Percentiles rank a stretch among this genome's conserved stretches.
phyloP scores from a whole-genome alignment of 2,797 vertebrate genomes.

The Falco peregrinus region DNA sequence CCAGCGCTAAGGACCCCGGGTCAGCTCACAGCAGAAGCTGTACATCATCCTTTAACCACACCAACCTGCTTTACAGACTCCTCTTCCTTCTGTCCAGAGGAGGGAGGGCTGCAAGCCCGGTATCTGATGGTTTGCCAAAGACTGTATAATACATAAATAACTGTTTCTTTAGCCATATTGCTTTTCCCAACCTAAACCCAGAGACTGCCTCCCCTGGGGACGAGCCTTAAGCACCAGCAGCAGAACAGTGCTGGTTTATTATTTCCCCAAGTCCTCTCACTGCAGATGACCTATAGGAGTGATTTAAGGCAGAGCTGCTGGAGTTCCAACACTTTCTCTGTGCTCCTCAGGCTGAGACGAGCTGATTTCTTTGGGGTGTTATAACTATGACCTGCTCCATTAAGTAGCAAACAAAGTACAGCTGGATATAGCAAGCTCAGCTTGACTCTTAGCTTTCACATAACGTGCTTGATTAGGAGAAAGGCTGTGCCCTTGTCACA shows the following conservation, averaged over 20 bases:
- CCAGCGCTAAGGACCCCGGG: not conserved
- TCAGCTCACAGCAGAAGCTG: not conserved
- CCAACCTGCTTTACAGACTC: constrained; percentile 31
- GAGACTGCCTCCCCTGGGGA: not conserved
- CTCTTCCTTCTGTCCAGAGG: not conserved
- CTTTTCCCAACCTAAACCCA: not conserved
- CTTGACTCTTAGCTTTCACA: constrained; percentile 64
- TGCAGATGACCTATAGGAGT: constrained; percentile 54
- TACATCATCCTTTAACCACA: not conserved
- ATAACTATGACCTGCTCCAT: constrained; percentile 69
- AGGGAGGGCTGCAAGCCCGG: not conserved
- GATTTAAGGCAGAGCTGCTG: constrained; percentile 50
- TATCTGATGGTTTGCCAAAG: constrained; percentile 2
- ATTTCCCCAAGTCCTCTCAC: constrained; percentile 16
- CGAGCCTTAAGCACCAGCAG: constrained; percentile 32
- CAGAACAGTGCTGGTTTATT: constrained; percentile 4
- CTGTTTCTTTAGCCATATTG: not conserved
- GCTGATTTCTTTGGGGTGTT: constrained; percentile 72
- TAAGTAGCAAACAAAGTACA: constrained; percentile 73
- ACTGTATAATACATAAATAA: constrained; percentile 5
- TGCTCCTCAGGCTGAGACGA: constrained; percentile 20
- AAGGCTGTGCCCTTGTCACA: constrained; percentile 61
- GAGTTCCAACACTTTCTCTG: constrained; percentile 32
- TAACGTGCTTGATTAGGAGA: constrained; percentile 65
- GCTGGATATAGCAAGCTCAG: constrained; percentile 70